phyloP scores from a whole-genome alignment of 64 coral and sea anemone species.

The Hydrozoanthus tunicans region DNA sequence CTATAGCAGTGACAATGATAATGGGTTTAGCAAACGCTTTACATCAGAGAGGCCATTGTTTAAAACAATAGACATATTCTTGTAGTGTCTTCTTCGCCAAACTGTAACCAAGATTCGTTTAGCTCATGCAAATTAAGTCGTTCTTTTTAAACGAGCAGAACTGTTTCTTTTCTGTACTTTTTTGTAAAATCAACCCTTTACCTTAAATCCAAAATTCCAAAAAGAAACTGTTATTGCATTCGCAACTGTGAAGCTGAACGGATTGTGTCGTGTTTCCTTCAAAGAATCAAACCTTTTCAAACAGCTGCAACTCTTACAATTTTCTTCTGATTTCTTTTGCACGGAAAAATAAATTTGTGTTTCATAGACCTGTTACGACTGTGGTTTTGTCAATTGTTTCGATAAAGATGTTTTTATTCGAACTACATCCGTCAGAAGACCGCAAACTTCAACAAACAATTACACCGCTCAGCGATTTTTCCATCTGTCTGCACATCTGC shows the following conservation, averaged over 20 bases:
- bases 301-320: background rate
- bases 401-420: constrained; percentile 50
- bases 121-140: no score
- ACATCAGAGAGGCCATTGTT: background rate
- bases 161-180: background rate
- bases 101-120: background rate
- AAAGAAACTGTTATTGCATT: background rate
- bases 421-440: constrained; percentile 31
- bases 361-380: background rate
- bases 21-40: background rate
- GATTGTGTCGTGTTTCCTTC: background rate
- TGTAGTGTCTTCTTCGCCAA: background rate
- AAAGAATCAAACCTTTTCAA: background rate
- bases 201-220: background rate
- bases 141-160: no score
- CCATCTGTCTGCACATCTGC: background rate
- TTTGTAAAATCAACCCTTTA: background rate
- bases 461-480: background rate
- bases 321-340: background rate
- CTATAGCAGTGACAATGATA: background rate
- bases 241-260: background rate
- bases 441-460: constrained; percentile 5
- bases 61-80: background rate
- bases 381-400: constrained; percentile 48
- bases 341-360: constrained; percentile 2